Base-by-base conservation (phyloP, 2,888 invertebrate species). In the Yponomeuta sedellus region DNA sequence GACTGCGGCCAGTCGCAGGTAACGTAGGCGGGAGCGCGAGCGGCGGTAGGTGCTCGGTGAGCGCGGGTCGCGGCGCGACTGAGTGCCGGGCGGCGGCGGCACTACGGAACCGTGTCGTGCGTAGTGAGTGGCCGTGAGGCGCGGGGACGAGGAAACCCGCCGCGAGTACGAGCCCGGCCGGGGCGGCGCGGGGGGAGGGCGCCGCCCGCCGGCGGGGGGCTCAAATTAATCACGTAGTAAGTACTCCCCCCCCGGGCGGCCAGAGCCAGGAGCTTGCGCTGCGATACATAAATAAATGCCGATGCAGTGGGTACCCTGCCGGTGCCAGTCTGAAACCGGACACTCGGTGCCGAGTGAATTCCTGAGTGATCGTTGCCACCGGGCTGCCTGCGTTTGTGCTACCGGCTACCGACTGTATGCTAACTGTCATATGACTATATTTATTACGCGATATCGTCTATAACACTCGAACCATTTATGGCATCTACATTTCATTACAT, bases 131-230 rank as follows among this genome's bases (percentile, higher is more conserved):
- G 90, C 88, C 90, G 85, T 88, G 91, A 90, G 91, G 89, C 86
- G 90, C 89, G 90, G 90, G 89, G 91, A 89, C 88, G 90, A 90
- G 89, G 90, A 89, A 90, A 90, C 89, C 91, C 90, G 89, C 85
- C 82, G 86, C 86, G 86, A 85, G 88, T 89, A 89, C 88, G 89
- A 82, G 83, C 85, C 71, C 74, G 76, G 79, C 80, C 79, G 77
- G 77, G 77, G 78, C 76, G 73, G 73, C 75, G 75, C 73, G 73
- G 73, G 71, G 71, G 73, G 77, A 76, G 81, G 81, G 62, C 67
- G 62, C 63, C 68, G 64, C 74, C 72, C 74, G 76, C 70, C 76
- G 69, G 74, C 73, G 69, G 76, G 71, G 70, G 75, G 75, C 74
- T 79, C 78, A 88, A 88, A 88, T 89, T 90, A 89, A 90, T 90